A percentile compares a stretch with the other conserved stretches of the same genome.
These are phyloP conservation scores for Ridgeia piscesae DNA, from an alignment of 1,140 invertebrate genomes.

Conservation along the genomic window DNA sequence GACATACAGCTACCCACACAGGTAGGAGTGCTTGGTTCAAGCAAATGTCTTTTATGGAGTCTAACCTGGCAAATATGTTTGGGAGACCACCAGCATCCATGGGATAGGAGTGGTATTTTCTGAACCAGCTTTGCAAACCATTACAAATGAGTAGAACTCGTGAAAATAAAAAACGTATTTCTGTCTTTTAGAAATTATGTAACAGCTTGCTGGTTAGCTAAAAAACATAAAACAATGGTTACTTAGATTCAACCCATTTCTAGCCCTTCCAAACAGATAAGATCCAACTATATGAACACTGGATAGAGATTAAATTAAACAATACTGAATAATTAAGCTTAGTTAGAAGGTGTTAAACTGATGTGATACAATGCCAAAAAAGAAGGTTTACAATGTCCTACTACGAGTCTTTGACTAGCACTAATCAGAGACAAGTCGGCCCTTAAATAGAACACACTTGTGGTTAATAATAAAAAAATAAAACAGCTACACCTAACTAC, in stretches of 20 bases:
- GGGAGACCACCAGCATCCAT: not conserved
- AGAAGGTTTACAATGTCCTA: too few relatives aligned
- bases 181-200: not conserved
- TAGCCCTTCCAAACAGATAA: too few relatives aligned
- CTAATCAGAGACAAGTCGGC: not conserved
- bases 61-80: not conserved
- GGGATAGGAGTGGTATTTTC: not conserved
- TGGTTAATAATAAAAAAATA: too few relatives aligned
- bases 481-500: not conserved
- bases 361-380: not conserved
- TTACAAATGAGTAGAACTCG: not conserved
- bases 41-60: not conserved
- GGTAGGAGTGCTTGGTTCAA: not conserved
- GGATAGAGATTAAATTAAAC: not conserved
- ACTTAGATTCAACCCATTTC: too few relatives aligned
- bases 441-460: not conserved
- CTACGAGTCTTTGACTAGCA: not conserved
- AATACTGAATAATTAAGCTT: not conserved
- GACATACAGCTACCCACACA: too few relatives aligned
- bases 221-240: not conserved
- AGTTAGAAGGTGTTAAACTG: not conserved
- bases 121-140: not conserved
- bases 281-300: too few relatives aligned
- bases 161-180: not conserved
- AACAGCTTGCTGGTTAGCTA: not conserved